Base-by-base conservation (phyloP, 2,113 vertebrate genomes). In the Mormyrus iriodes region DNA sequence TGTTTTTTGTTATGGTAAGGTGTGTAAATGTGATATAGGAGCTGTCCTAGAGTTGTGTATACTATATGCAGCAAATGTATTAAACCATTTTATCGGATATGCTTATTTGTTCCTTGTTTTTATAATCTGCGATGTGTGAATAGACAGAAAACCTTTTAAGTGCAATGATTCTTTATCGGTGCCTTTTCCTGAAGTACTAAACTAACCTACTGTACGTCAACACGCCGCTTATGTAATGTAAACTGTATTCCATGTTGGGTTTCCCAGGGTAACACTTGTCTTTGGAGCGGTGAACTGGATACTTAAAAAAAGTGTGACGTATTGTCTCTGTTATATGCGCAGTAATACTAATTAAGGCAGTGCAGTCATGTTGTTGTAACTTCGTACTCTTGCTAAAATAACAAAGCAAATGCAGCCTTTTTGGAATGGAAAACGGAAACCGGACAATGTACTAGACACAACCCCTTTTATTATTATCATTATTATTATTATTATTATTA, bases 101-200 rank as follows among this genome's bases (percentile, higher is more conserved):
- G 8, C 48, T 83, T 44, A 31, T 89, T 52, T 24, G 35, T 24
- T 89, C 35, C 9, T 49, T 7, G 8, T 86, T 65, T 46, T 76
- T 48, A 39, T 85, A 73, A 65, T 1, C 19, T 89, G 44, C 44
- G 10, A 51, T 39, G 46, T 39, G 51, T 86, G 35, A 44, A 53
- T 85, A 61, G 73, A 84, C 48, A 21, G 2, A 79, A 88, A 55
- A 89, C n/a, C 51, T 89, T 90, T 61, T 51, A 89, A 90, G 89
- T 88, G 90, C 88, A 89, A 87, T 92, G 88, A 52, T 92, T 90
- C 49, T 89, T 90, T 69, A 88, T 92, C 90, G 58, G 83, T 93
- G 90, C 89, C 87, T 92, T 91, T 86, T 53, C 27, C 85, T 39
- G n/a, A 55, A 86, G 24, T 53, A 17, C 21, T 31, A 27, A 51